These are phyloP conservation scores for Natator depressus DNA, from an alignment of 2,113 vertebrate genomes.

Conservation along the genomic window DNA sequence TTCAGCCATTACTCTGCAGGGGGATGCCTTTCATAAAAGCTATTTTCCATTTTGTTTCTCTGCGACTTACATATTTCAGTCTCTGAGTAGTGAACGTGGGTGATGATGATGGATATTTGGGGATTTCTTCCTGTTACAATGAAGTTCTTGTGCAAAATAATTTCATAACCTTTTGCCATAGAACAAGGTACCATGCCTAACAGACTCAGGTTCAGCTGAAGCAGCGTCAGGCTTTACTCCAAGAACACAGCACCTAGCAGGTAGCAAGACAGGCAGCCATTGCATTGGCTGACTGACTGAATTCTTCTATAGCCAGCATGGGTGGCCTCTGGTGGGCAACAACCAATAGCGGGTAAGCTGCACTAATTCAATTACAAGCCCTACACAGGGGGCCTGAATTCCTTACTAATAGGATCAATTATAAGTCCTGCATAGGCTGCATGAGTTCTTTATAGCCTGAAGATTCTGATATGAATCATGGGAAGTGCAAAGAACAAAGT, in stretches of 20 bases:
- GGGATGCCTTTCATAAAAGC: constrained; percentile 52
- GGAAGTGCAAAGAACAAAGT: not conserved
- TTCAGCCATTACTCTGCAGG: constrained; percentile 39
- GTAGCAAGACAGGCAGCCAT: not conserved
- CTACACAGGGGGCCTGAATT: not conserved
- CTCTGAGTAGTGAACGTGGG: not conserved
- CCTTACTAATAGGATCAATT: not conserved
- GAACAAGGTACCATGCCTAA: not conserved
- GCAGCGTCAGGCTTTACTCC: not conserved
- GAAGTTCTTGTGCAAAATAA: not conserved
- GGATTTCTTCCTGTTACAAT: not conserved
- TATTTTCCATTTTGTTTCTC: constrained; percentile 72
- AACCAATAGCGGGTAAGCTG: not conserved
- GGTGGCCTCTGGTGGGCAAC: not conserved
- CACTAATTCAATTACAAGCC: not conserved
- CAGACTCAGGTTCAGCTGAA: not conserved
- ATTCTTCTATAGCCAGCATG: not conserved
- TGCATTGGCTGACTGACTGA: not conserved
- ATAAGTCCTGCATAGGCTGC: not conserved
- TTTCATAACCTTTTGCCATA: not conserved
- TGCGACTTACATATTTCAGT: constrained; percentile 41
- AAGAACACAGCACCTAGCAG: not conserved
- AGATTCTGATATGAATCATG: constrained; percentile 1
- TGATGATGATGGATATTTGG: not conserved
- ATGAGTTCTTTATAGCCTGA: not conserved